phyloP scores from a whole-genome alignment of 2,888 invertebrate species.

The Lissocephala sabroskyi region DNA sequence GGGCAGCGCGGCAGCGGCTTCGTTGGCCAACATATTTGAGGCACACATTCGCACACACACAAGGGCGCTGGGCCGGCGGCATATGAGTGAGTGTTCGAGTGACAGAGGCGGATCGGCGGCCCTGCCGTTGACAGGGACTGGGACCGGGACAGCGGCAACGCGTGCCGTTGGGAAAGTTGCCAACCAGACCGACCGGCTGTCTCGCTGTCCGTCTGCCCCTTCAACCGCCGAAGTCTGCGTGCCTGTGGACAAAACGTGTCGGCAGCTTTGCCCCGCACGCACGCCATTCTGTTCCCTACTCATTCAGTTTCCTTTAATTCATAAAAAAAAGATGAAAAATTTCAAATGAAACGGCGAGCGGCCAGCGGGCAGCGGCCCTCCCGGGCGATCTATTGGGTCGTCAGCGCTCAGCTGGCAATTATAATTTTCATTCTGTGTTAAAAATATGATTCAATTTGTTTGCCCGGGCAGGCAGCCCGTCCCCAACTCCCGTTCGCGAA shows the following conservation, averaged over 20 bases:
- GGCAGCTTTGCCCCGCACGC: constrained; percentile 38
- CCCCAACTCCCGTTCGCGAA: background rate
- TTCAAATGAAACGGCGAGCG: constrained; percentile 19
- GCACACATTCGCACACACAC: no score
- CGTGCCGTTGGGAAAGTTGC: constrained; percentile 66
- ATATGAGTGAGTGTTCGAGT: constrained; percentile 41
- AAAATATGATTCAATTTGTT: constrained; percentile 59
- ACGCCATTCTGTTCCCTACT: background rate
- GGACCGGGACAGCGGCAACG: constrained; percentile 26
- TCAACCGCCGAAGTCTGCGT: constrained; percentile 55
- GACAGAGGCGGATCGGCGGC: constrained; percentile 43
- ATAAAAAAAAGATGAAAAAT: constrained; percentile 42
- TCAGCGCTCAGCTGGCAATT: constrained; percentile 56
- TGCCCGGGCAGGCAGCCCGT: constrained; percentile 20
- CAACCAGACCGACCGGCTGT: constrained; percentile 23
- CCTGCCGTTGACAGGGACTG: constrained; percentile 34
- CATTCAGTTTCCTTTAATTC: constrained; percentile 36
- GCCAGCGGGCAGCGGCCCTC: background rate
- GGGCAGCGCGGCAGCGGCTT: background rate
- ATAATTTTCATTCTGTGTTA: constrained; percentile 55
- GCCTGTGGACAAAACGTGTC: constrained; percentile 65
- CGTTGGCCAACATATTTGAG: constrained; percentile 51
- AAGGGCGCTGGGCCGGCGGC: no score
- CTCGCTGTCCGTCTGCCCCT: constrained; percentile 19
- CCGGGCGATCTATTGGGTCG: no score